Conservation (phyloP, 2,888 invertebrate species). For the Bruchidius siliquastri region DNA sequence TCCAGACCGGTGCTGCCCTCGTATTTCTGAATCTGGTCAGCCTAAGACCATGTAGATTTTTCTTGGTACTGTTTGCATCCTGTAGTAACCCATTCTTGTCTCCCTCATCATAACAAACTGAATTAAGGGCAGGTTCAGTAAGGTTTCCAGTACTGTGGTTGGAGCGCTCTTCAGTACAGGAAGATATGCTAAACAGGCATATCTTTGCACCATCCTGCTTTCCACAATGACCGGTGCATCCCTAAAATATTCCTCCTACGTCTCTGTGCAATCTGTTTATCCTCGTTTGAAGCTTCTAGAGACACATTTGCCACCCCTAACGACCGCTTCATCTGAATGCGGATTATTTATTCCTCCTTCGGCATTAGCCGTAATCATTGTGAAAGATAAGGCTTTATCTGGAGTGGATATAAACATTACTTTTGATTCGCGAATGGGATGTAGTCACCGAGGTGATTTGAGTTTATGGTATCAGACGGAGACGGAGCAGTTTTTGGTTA, state of each 20-base stretch:
- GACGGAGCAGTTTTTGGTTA: background rate
- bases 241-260: conserved; percentile 6
- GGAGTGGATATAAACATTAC: conserved; percentile 41
- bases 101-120: too few relatives aligned
- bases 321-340: conserved; percentile 45
- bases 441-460: background rate
- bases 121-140: too few relatives aligned
- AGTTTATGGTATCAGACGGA: background rate
- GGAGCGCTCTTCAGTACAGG: too few relatives aligned
- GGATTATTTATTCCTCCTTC: conserved; percentile 45
- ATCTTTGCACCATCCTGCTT: too few relatives aligned
- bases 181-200: too few relatives aligned
- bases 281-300: conserved; percentile 29
- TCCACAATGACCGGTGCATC: too few relatives aligned
- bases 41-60: too few relatives aligned
- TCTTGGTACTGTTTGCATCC: too few relatives aligned
- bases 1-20: too few relatives aligned
- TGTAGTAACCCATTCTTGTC: too few relatives aligned
- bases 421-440: conserved; percentile 34
- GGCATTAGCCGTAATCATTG: conserved; percentile 44
- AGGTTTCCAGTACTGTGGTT: too few relatives aligned
- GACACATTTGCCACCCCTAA: conserved; percentile 32
- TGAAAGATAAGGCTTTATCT: conserved; percentile 43
- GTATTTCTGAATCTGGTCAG: too few relatives aligned
- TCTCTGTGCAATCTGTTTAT: conserved; percentile 28